A percentile compares a stretch with the other conserved stretches of the same genome.
Evolutionary conservation across 2,113 vertebrate genomes (phyloP).

Genomic region (Penelope pileata): DNA sequence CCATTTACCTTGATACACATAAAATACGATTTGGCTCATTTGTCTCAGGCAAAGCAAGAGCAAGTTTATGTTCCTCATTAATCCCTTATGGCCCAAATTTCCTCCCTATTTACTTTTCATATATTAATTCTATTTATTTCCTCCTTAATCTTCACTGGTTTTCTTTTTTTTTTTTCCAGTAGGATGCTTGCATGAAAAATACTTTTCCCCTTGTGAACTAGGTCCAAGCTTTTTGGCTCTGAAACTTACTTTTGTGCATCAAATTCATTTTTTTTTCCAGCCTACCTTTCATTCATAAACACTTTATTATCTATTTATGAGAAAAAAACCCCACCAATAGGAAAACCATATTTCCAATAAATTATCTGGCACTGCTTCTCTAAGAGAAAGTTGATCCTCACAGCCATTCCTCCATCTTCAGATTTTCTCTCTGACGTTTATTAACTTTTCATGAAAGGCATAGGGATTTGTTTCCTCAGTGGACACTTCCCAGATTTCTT

Average conservation of each 20-base stretch:
- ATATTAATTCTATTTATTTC: neutral
- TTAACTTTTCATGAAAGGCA: constrained; percentile 2
- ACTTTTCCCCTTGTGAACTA: neutral
- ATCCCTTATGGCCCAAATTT: neutral
- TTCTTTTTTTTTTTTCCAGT: neutral
- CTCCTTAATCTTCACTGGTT: neutral
- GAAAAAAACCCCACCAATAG: neutral
- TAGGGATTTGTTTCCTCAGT: neutral
- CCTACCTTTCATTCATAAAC: neutral
- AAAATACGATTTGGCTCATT: neutral
- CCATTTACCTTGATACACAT: neutral
- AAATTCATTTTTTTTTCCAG: neutral
- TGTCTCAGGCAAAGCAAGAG: neutral
- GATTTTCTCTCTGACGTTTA: constrained; percentile 6
- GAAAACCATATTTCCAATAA: neutral
- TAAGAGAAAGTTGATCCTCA: neutral
- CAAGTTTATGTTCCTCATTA: neutral
- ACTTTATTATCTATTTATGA: neutral
- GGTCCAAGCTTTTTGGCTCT: neutral
- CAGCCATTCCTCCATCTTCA: constrained; percentile 7
- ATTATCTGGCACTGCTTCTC: neutral
- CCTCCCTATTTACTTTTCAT: neutral
- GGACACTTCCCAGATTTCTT: neutral
- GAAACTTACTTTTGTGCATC: neutral
- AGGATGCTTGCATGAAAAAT: neutral